These are phyloP conservation scores for Tenthredo scrophulariae DNA, from an alignment of 2,888 invertebrate genomes.

Conservation along the genomic window DNA sequence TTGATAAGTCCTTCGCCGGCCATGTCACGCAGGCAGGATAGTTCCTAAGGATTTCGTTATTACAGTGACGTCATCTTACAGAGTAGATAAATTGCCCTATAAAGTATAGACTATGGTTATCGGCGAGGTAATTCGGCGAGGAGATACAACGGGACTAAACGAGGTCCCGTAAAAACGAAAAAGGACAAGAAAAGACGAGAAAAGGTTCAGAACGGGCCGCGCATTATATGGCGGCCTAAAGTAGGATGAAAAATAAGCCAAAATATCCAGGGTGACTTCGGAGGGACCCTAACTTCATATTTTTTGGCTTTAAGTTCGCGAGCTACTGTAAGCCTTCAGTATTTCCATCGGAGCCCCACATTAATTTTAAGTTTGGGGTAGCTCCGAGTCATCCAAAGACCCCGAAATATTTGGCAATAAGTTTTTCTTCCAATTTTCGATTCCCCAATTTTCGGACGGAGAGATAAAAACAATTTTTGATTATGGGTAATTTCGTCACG, in stretches of 20 bases:
- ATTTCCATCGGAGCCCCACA: not conserved
- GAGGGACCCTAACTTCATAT: slow-evolving; percentile 4
- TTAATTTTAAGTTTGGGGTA: slow-evolving; percentile 20
- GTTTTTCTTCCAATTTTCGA: not conserved
- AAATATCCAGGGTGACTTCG: slow-evolving; percentile 25
- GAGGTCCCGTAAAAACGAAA: not conserved
- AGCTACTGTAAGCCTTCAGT: slow-evolving; percentile 1
- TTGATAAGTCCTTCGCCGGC: not conserved
- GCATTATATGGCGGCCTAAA: not conserved
- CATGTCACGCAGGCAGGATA: not conserved
- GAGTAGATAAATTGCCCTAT: slow-evolving; percentile 9
- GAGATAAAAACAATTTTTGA: not conserved
- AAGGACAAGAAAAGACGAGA: not conserved
- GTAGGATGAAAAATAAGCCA: not conserved
- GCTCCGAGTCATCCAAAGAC: not conserved
- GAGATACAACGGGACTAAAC: slow-evolving; percentile 2
- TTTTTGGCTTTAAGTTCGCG: slow-evolving; percentile 24
- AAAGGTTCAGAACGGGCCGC: not conserved
- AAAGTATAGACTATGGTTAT: not conserved
- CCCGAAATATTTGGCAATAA: not conserved
- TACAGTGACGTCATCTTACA: not conserved
- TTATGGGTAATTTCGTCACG: not conserved
- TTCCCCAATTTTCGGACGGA: not conserved
- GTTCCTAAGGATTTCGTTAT: not conserved
- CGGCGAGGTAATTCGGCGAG: not conserved